phyloP scores from a whole-genome alignment of 2,888 invertebrate genomes.

The Phasia obesa region DNA sequence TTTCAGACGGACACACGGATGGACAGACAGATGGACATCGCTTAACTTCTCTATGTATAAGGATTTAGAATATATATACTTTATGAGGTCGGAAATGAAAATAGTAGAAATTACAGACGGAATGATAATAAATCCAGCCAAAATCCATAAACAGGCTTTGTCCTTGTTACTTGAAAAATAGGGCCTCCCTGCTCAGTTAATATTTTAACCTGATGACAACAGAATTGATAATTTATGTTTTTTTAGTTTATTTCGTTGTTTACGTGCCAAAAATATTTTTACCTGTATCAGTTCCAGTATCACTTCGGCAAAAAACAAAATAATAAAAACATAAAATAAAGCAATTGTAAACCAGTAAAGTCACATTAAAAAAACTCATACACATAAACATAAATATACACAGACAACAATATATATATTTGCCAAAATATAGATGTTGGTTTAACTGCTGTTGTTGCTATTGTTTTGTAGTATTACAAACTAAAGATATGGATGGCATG shows the following conservation, averaged over 20 bases:
- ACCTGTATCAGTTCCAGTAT: conserved; percentile 54
- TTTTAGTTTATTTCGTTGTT: conserved; percentile 63
- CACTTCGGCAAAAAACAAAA: background rate
- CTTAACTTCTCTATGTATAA: too few species aligned
- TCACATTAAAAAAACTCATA: conserved; percentile 1
- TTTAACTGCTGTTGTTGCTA: background rate
- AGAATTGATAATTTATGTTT: conserved; percentile 67
- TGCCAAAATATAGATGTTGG: conserved; percentile 63
- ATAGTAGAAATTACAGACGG: too few species aligned
- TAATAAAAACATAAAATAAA: background rate
- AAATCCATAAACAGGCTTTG: too few species aligned
- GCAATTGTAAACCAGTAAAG: conserved; percentile 5
- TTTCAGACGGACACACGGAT: too few species aligned
- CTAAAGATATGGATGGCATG: conserved; percentile 66
- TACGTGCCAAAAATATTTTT: conserved; percentile 70
- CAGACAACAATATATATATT: conserved; percentile 37
- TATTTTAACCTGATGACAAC: conserved; percentile 62
- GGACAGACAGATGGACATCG: too few species aligned
- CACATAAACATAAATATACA: background rate
- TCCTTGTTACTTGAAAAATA: too few species aligned
- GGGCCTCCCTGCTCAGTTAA: too few species aligned
- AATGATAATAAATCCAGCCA: too few species aligned
- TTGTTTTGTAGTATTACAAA: conserved; percentile 51
- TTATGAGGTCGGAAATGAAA: too few species aligned
- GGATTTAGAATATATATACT: too few species aligned